phyloP scores from a whole-genome alignment of 2,113 vertebrate genomes.

The Microtus richardsoni region DNA sequence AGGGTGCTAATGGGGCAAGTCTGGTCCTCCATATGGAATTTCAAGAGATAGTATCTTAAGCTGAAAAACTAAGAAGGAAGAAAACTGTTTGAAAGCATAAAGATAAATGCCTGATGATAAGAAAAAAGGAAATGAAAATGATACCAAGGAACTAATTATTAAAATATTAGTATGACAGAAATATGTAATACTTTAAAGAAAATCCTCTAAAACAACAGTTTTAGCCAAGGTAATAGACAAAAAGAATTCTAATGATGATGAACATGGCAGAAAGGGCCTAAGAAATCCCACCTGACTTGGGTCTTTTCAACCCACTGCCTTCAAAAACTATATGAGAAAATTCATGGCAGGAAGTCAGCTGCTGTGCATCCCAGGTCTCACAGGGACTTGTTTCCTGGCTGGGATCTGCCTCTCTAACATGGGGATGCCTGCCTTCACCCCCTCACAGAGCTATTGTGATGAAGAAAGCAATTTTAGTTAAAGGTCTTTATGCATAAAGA shows the following conservation, averaged over 20 bases:
- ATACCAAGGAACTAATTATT: background rate
- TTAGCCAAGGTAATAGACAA: background rate
- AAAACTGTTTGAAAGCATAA: background rate
- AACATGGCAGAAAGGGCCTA: background rate
- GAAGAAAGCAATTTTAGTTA: background rate
- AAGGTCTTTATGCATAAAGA: background rate
- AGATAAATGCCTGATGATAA: background rate
- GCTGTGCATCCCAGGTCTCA: background rate
- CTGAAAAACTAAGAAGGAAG: background rate
- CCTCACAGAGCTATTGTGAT: slow-evolving; percentile 19
- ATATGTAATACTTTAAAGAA: background rate
- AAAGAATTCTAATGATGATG: background rate
- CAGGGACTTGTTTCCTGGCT: background rate
- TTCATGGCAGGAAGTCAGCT: background rate
- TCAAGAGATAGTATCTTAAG: background rate
- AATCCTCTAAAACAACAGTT: background rate
- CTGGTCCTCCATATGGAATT: background rate
- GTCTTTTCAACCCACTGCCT: background rate
- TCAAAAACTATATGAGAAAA: background rate
- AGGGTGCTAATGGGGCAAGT: background rate
- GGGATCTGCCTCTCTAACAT: background rate
- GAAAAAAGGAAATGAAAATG: background rate
- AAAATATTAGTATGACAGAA: slow-evolving; percentile 16
- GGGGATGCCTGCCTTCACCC: background rate
- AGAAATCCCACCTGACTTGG: slow-evolving; percentile 3